phyloP scores from a whole-genome alignment of 2,888 invertebrate genomes.

The Apoderus coryli region DNA sequence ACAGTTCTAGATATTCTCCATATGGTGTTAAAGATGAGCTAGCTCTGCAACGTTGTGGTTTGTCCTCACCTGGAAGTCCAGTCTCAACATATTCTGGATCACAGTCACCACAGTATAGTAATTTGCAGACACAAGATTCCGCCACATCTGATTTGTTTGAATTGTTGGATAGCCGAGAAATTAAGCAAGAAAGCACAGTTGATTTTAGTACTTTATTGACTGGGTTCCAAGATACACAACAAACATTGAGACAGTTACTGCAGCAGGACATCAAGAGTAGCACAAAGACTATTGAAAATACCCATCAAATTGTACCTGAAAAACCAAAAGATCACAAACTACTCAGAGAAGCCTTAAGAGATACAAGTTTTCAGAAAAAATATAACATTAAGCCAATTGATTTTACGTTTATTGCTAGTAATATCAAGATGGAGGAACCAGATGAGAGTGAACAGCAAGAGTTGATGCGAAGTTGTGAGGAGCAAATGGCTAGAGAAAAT shows the following conservation, averaged over 20 bases:
- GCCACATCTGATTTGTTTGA: constrained; percentile 26
- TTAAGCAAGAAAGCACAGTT: constrained; percentile 44
- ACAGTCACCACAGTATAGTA: constrained; percentile 20
- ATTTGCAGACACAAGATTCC: constrained; percentile 19
- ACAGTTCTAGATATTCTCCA: constrained; percentile 33
- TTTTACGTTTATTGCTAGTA: constrained; percentile 38
- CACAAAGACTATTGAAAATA: constrained; percentile 12
- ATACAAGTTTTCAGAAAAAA: constrained; percentile 73
- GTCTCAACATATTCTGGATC: constrained; percentile 22
- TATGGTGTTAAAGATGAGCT: constrained; percentile 34
- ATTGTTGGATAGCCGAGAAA: constrained; percentile 25
- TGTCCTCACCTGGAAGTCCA: constrained; percentile 36
- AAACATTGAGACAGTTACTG: constrained; percentile 22
- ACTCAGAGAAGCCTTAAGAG: constrained; percentile 65
- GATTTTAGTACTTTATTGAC: constrained; percentile 46
- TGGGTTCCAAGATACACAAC: constrained; percentile 34
- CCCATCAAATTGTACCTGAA: constrained; percentile 20
- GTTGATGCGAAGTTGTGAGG: constrained; percentile 31
- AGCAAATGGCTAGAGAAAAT: constrained; percentile 51
- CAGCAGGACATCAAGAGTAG: constrained; percentile 21
- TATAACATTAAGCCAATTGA: constrained; percentile 71
- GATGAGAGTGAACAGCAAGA: constrained; percentile 34
- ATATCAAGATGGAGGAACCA: constrained; percentile 53
- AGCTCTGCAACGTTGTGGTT: constrained; percentile 29
- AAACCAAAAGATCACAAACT: constrained; percentile 55